These are phyloP conservation scores for Oncorhynchus mykiss DNA, from an alignment of 2,113 vertebrate species.

Conservation along the genomic window DNA sequence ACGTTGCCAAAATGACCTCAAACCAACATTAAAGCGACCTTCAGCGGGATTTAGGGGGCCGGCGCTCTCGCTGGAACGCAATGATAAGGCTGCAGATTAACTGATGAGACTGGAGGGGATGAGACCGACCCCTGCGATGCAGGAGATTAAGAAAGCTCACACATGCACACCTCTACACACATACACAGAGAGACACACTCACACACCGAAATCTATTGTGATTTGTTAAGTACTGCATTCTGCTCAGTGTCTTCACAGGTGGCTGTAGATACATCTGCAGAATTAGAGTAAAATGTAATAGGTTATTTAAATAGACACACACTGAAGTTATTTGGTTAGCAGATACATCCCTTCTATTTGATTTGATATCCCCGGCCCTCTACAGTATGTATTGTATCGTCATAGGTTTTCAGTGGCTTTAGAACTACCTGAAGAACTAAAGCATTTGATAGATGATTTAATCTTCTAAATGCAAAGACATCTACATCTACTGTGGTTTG, in stretches of 20 bases:
- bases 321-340: no score
- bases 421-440: no score
- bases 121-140: slow-evolving; percentile 17
- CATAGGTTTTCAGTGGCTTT: no score
- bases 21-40: slow-evolving; percentile 56
- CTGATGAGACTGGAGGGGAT: slow-evolving; percentile 41
- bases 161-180: slow-evolving; percentile 10
- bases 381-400: no score
- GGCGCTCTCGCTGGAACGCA: slow-evolving; percentile 46
- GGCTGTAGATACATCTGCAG: slow-evolving; percentile 23
- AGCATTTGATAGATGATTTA: slow-evolving; percentile 40
- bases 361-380: no score
- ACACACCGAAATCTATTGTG: slow-evolving; percentile 17
- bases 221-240: slow-evolving; percentile 37
- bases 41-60: slow-evolving; percentile 58
- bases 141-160: not conserved
- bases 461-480: slow-evolving; percentile 60
- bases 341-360: no score
- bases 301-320: slow-evolving; percentile 43
- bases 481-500: not conserved
- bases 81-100: slow-evolving; percentile 57
- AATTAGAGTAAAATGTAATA: slow-evolving; percentile 37
- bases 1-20: slow-evolving; percentile 60
- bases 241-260: slow-evolving; percentile 33
- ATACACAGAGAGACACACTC: not conserved